Conservation (phyloP, 2,113 vertebrate genomes). For the Dromiciops gliroides region DNA sequence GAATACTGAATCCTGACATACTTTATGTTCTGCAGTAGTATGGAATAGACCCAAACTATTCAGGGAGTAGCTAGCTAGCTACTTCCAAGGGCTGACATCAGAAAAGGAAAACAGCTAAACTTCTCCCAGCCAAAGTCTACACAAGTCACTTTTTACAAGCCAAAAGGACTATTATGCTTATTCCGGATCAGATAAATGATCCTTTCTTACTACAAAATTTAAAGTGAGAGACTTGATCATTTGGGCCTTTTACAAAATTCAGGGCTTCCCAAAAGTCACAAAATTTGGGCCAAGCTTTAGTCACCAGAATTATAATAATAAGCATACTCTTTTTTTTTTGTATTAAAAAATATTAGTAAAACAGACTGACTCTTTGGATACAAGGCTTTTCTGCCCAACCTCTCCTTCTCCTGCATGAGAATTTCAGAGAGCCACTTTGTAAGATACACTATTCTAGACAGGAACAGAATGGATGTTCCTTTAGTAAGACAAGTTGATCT, state of each 20-base stretch:
- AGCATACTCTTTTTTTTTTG: background rate
- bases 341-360: constrained; percentile 62
- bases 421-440: background rate
- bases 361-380: constrained; percentile 16
- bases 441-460: background rate
- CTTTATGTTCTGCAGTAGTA: background rate
- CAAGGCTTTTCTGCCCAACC: background rate
- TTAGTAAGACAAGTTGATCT: background rate
- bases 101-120: background rate
- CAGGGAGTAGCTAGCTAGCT: background rate
- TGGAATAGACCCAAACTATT: background rate
- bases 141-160: background rate
- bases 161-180: background rate
- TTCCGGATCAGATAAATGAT: background rate
- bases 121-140: background rate
- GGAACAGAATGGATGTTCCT: background rate
- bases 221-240: background rate
- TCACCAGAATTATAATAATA: background rate
- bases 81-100: background rate
- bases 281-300: background rate
- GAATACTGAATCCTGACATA: background rate
- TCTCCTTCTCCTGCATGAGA: background rate
- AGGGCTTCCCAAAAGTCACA: background rate
- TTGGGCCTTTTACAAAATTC: background rate
- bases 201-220: background rate